Conservation (phyloP, 2,113 vertebrate species). For the Eretmochelys imbricata region DNA sequence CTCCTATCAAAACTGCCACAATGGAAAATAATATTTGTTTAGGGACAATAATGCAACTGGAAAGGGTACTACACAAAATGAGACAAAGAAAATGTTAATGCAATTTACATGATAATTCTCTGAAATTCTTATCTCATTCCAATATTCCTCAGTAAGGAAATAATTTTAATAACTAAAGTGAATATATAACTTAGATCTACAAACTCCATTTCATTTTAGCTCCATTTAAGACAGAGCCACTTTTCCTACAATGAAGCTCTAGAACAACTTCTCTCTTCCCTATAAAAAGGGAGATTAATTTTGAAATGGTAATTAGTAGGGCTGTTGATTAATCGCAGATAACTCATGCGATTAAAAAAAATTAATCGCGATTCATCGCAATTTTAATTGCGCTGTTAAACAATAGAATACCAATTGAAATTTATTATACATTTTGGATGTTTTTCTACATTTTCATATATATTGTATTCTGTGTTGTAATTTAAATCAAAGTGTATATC, state of each 20-base stretch:
- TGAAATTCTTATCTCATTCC: too few species aligned
- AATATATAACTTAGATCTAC: background rate
- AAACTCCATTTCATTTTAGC: background rate
- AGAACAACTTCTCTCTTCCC: background rate
- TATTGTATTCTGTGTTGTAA: too few species aligned
- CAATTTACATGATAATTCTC: too few species aligned
- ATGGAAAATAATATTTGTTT: background rate
- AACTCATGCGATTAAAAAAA: too few species aligned
- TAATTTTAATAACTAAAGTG: background rate
- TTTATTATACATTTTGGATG: too few species aligned
- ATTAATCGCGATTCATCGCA: too few species aligned
- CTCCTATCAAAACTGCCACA: background rate
- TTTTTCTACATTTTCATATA: too few species aligned
- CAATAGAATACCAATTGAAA: too few species aligned
- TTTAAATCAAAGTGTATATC: too few species aligned
- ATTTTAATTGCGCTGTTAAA: too few species aligned
- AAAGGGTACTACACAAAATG: background rate
- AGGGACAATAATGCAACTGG: background rate
- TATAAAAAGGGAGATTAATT: background rate
- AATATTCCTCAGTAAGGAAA: background rate
- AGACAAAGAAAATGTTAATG: background rate
- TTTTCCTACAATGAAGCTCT: background rate
- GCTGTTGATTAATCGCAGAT: too few species aligned
- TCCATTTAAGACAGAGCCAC: background rate
- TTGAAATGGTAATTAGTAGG: background rate